Percentiles rank a stretch among this genome's conserved stretches.
Evolutionary conservation across 2,888 invertebrate species (phyloP).

Genomic region (Steinernema scapterisci): DNA sequence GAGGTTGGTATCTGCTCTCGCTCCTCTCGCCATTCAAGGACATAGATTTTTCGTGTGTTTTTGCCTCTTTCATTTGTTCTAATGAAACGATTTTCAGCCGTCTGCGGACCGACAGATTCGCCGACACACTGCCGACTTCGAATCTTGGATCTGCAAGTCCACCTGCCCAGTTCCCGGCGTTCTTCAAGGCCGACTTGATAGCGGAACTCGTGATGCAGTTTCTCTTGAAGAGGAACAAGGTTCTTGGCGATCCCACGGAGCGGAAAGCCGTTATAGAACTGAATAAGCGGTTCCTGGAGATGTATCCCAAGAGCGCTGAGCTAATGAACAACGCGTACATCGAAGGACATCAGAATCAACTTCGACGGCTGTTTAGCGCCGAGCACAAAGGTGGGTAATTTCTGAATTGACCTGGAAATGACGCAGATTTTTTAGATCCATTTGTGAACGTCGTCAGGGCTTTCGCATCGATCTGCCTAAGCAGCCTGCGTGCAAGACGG

Average conservation of each 20-base stretch:
- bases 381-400: neutral
- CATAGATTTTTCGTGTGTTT: too few species aligned
- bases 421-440: neutral
- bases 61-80: too few species aligned
- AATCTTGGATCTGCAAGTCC: too few species aligned
- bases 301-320: neutral
- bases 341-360: neutral
- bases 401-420: neutral
- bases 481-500: neutral
- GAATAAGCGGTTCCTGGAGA: neutral
- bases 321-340: neutral
- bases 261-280: neutral
- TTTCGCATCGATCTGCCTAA: conserved; percentile 9
- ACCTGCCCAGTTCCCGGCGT: neutral
- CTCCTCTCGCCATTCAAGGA: too few species aligned
- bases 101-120: too few species aligned
- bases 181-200: neutral
- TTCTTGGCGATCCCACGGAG: neutral
- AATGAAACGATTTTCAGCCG: too few species aligned
- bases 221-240: neutral
- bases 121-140: too few species aligned
- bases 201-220: conserved; percentile 13
- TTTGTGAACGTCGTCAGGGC: neutral
- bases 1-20: too few species aligned
- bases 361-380: neutral